Conservation (phyloP, 2,113 vertebrate species). For the Manacus vitellinus region DNA sequence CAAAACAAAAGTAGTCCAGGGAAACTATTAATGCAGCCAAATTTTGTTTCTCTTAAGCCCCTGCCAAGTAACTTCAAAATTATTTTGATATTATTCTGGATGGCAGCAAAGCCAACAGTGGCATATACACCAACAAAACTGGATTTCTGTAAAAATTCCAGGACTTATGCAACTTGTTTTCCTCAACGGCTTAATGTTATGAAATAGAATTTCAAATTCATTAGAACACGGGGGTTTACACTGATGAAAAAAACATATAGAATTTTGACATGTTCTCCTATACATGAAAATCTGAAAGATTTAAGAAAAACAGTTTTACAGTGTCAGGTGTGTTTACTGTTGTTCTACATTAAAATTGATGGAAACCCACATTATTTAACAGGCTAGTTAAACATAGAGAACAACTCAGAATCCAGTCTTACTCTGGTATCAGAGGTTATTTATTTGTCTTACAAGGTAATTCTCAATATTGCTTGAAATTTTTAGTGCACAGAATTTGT, state of each 20-base stretch:
- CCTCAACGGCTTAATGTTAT: neutral
- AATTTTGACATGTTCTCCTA: neutral
- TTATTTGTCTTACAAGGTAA: slow-evolving; percentile 47
- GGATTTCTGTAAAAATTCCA: neutral
- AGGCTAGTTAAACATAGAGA: slow-evolving; percentile 42
- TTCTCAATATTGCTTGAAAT: slow-evolving; percentile 60
- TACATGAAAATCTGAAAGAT: slow-evolving; percentile 29
- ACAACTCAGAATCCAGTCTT: slow-evolving; percentile 41
- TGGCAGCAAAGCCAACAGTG: neutral
- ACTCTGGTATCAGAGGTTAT: neutral
- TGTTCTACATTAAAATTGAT: slow-evolving; percentile 47
- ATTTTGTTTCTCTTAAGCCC: neutral
- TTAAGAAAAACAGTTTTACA: slow-evolving; percentile 50
- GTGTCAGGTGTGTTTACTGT: slow-evolving; percentile 48
- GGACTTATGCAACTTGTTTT: neutral
- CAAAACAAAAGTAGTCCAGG: neutral
- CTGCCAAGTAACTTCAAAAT: neutral
- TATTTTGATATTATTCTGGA: neutral
- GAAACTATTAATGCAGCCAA: neutral
- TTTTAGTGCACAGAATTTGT: slow-evolving; percentile 43
- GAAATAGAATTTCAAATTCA: slow-evolving; percentile 26
- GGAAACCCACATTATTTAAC: slow-evolving; percentile 14
- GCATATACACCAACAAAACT: neutral
- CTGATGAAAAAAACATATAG: slow-evolving; percentile 43
- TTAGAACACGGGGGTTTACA: neutral